phyloP scores from a whole-genome alignment of 2,888 invertebrate species.

The Andrena fulva region DNA sequence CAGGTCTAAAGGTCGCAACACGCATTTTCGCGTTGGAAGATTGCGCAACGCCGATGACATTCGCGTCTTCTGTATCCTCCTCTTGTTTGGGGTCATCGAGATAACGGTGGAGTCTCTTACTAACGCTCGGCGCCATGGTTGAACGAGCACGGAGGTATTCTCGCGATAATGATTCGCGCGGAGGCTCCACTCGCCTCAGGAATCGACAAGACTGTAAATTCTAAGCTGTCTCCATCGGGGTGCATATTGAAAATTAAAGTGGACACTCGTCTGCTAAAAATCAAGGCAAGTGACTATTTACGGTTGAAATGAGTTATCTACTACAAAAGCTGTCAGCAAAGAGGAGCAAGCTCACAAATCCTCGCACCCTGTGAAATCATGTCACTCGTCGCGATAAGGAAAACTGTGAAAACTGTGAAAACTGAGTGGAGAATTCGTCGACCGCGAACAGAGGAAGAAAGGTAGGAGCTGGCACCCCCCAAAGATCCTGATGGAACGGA shows the following conservation, averaged over 20 bases:
- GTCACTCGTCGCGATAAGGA: slow-evolving; percentile 15
- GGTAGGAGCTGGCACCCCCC: slow-evolving; percentile 49
- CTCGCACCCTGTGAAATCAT: not conserved
- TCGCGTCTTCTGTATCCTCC: slow-evolving; percentile 72
- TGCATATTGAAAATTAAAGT: slow-evolving; percentile 56
- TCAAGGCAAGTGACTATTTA: no score
- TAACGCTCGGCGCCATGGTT: slow-evolving; percentile 73
- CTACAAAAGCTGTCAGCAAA: no score
- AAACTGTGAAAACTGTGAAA: not conserved
- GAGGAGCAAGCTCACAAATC: slow-evolving; percentile 1
- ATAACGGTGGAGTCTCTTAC: slow-evolving; percentile 73
- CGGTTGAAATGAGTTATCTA: no score
- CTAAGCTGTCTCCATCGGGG: slow-evolving; percentile 33
- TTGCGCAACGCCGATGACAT: slow-evolving; percentile 77
- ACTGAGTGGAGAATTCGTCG: slow-evolving; percentile 19
- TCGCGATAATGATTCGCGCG: slow-evolving; percentile 63
- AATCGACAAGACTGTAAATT: slow-evolving; percentile 58
- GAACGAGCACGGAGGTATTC: slow-evolving; percentile 58
- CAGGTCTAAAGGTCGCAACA: not conserved
- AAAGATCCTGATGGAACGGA: slow-evolving; percentile 64
- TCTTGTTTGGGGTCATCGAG: slow-evolving; percentile 79
- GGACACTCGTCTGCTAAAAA: slow-evolving; percentile 14
- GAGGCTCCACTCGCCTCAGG: slow-evolving; percentile 33
- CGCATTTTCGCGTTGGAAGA: slow-evolving; percentile 51
- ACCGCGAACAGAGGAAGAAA: slow-evolving; percentile 40